Conservation (phyloP, 2,888 invertebrate species). For the Lamproptera curius region DNA sequence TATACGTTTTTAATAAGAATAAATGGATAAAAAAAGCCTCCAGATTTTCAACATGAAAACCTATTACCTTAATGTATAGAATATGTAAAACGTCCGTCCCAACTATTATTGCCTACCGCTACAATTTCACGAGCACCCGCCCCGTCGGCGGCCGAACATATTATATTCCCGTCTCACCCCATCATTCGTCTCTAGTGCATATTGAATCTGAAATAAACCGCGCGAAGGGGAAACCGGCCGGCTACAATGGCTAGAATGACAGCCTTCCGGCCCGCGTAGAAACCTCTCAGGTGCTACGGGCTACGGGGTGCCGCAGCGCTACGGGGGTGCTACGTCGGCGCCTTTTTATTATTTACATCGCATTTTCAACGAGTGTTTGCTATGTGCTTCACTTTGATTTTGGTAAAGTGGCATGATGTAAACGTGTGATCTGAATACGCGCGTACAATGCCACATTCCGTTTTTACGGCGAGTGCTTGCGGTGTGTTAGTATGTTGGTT, state of each 20-base stretch:
- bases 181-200: conserved; percentile 61
- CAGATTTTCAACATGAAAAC: too few relatives aligned
- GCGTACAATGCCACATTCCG: conserved; percentile 37
- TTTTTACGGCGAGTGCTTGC: conserved; percentile 59
- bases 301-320: too few relatives aligned
- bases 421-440: conserved; percentile 70
- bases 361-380: conserved; percentile 77
- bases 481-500: conserved; percentile 38
- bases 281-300: conserved; percentile 46
- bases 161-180: conserved; percentile 54
- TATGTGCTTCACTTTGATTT: conserved; percentile 73
- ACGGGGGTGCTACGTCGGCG: conserved; percentile 29
- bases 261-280: conserved; percentile 39
- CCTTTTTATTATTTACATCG: conserved; percentile 77
- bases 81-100: too few relatives aligned
- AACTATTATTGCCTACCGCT: not conserved
- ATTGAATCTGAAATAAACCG: conserved; percentile 73
- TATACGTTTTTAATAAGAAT: too few relatives aligned
- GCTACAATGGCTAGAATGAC: conserved; percentile 64
- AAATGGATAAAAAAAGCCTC: too few relatives aligned
- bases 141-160: conserved; percentile 48
- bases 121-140: conserved; percentile 30
- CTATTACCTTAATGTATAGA: too few relatives aligned
- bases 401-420: conserved; percentile 63
- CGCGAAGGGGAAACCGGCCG: conserved; percentile 53